Conservation (phyloP, 2,888 invertebrate genomes). For the Tenthredo mesomela region DNA sequence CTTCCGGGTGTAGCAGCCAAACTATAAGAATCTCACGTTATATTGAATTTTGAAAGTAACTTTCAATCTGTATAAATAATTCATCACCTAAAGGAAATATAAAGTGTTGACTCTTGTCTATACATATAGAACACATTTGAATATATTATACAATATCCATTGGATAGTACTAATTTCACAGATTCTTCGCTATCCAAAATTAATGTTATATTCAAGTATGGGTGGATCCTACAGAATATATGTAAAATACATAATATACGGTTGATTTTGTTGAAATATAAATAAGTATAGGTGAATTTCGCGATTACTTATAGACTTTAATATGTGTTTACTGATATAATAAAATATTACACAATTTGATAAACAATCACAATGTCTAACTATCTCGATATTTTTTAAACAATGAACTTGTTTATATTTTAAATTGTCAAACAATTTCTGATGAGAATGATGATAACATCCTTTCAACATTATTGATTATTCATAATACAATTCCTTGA, state of each 20-base stretch:
- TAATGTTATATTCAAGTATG: not conserved
- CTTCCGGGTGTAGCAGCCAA: conserved; percentile 22
- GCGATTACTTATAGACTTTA: not conserved
- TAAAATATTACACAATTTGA: not conserved
- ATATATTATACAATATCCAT: not conserved
- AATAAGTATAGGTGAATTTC: not conserved
- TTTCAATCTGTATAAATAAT: not conserved
- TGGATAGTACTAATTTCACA: not conserved
- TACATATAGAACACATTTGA: not conserved
- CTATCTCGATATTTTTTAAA: not conserved
- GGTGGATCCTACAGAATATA: not conserved
- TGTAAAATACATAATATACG: not conserved
- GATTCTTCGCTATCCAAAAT: not conserved
- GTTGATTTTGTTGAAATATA: not conserved
- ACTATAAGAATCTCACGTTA: not conserved
- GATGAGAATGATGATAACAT: not conserved
- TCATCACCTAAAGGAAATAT: not conserved
- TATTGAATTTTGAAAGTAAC: not conserved
- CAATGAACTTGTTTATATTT: not conserved
- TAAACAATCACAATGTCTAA: not conserved
- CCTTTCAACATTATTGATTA: not conserved
- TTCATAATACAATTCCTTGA: not conserved
- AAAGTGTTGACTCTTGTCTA: no score
- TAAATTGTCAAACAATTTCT: not conserved
- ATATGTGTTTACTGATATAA: not conserved